Percentiles rank a stretch among this genome's conserved stretches.
Conservation (phyloP, 2,888 invertebrate species). For the Saturnia pavonia region DNA sequence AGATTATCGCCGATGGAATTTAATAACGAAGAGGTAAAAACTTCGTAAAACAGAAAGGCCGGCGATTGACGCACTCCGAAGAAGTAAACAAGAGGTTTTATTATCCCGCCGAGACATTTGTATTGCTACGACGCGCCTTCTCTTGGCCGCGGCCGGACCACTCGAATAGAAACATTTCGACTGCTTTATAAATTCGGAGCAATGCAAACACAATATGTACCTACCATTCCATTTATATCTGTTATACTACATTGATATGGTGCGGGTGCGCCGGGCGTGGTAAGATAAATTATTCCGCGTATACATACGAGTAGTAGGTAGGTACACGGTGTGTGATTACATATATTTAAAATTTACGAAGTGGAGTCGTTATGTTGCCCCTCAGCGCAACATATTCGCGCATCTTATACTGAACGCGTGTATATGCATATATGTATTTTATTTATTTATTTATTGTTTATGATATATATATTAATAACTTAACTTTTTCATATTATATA, state of each 20-base stretch:
- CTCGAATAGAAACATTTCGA: constrained; percentile 30
- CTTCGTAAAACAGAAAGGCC: constrained; percentile 11
- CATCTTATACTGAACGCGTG: no score
- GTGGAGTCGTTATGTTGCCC: no score
- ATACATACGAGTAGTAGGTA: background rate
- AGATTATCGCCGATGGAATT: background rate
- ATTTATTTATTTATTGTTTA: no score
- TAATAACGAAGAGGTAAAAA: constrained; percentile 17
- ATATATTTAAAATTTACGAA: background rate
- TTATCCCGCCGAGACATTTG: constrained; percentile 38
- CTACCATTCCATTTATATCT: background rate
- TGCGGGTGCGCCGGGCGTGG: background rate
- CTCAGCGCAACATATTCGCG: no score
- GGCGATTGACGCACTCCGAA: constrained; percentile 40
- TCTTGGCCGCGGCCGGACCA: constrained; percentile 24
- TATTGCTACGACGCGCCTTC: constrained; percentile 30
- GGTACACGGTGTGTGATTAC: background rate
- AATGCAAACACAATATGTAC: background rate
- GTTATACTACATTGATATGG: background rate
- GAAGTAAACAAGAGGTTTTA: constrained; percentile 51
- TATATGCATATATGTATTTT: no score
- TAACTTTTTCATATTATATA: no score
- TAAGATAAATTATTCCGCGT: background rate
- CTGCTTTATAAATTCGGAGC: constrained; percentile 6
- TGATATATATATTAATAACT: no score